These are phyloP conservation scores for Scomber colias DNA, from an alignment of 2,113 vertebrate genomes.

Conservation along the genomic window DNA sequence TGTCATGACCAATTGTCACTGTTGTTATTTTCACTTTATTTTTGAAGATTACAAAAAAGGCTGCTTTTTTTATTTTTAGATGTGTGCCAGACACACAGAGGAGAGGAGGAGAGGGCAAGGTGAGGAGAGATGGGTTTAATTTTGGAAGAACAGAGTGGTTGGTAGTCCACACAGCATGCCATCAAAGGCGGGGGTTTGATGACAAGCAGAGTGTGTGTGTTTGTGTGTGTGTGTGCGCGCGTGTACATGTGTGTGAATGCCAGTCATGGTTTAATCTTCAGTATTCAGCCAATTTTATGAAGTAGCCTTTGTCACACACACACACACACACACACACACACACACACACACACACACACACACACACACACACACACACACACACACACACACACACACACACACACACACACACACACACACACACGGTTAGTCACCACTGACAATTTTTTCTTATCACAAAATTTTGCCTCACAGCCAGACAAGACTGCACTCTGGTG, in stretches of 20 bases:
- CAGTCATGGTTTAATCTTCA: slow-evolving; percentile 36
- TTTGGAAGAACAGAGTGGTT: slow-evolving; percentile 68
- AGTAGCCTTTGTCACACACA: slow-evolving; percentile 9
- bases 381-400: background rate
- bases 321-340: background rate
- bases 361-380: background rate
- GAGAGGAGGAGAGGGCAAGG: slow-evolving; percentile 19
- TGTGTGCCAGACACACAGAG: slow-evolving; percentile 16
- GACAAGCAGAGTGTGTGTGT: slow-evolving; percentile 38
- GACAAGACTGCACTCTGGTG: slow-evolving; percentile 60
- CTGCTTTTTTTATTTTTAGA: too few species aligned
- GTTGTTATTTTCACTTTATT: background rate
- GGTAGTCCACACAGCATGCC: slow-evolving; percentile 52
- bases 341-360: background rate
- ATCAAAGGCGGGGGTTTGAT: slow-evolving; percentile 59
- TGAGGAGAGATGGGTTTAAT: slow-evolving; percentile 58
- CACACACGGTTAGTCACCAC: background rate
- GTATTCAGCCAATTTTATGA: slow-evolving; percentile 2
- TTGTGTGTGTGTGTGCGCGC: slow-evolving; percentile 5
- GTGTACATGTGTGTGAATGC: background rate
- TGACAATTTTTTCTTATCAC: background rate
- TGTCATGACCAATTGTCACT: background rate
- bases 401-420: background rate
- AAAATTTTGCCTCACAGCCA: background rate
- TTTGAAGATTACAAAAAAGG: background rate